Base-by-base conservation (phyloP, 2,113 vertebrate genomes). In the Tragelaphus buxtoni region DNA sequence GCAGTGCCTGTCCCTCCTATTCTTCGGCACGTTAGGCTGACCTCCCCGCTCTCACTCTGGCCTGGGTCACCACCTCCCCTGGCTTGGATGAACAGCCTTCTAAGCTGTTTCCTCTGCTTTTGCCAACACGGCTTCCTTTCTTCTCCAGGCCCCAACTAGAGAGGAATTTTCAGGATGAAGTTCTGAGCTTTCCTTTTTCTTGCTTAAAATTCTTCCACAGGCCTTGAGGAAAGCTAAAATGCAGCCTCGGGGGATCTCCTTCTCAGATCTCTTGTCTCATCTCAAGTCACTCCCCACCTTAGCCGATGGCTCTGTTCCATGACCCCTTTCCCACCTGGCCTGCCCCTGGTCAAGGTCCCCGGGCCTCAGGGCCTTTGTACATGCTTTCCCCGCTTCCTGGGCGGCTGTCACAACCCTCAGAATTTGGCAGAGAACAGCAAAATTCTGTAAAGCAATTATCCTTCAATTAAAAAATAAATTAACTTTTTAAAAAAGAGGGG, bases 1-100 rank as follows among this genome's bases (percentile, higher is more conserved):
- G 45, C 42, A 47, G 14, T 28, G 42, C 7, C 26, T 9, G 24
- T 47, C 42, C 16, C 42, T 16, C 4, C 42, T 30, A 1, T 5
- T 2, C 18, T 3, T 17, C 2, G n/a, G 7, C 14, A 0, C 0
- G 1, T 3, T 5, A 26, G 2, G 12, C 30, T 7, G 0, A 5
- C 4, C 9, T 14, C 26, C 72, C 7, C 35, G 9, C 20, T 51
- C 9, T 39, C 20, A 16, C 45, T 9, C 9, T 0, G 3, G 63
- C 65, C 87, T 5, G 1, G 1, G 45, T 1, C 9, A 4, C 28
- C 45, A 2, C 18, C 24, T 28, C 9, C 63, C 16, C 2, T 2
- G 4, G 42, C 30, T 51, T 8, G 16, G 11, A 30, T 14, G 30
- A 24, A 17, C 7, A 12, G 12, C 28, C 28, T 61, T 76, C 49